Conservation (phyloP, 35 echinoderm and acorn worm species). For the Ophiothrix spiculata region DNA sequence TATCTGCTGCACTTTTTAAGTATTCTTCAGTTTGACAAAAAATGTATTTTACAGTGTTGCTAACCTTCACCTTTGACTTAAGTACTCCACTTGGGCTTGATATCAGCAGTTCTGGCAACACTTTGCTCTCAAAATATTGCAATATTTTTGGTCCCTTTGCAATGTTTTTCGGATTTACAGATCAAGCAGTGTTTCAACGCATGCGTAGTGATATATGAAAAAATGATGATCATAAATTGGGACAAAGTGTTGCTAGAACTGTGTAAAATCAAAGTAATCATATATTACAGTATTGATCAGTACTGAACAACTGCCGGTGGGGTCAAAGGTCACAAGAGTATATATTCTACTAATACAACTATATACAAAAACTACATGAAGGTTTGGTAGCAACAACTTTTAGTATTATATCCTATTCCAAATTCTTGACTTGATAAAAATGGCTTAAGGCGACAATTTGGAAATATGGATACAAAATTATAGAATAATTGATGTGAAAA, state of each 20-base stretch:
- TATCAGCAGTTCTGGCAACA: not conserved
- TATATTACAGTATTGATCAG: not conserved
- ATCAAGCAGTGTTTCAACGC: no score
- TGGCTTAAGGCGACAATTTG: no score
- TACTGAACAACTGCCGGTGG: constrained; percentile 10
- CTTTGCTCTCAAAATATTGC: not conserved
- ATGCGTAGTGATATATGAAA: no score
- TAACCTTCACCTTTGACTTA: not conserved
- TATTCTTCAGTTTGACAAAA: not conserved
- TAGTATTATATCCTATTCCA: not conserved
- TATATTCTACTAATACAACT: not conserved
- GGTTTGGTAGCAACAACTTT: constrained; percentile 1
- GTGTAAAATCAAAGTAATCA: no score
- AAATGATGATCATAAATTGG: no score
- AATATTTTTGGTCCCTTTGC: not conserved
- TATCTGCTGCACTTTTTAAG: not conserved
- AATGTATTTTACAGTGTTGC: not conserved
- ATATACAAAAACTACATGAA: not conserved
- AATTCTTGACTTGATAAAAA: no score
- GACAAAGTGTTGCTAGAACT: no score
- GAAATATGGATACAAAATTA: not conserved
- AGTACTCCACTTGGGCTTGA: not conserved
- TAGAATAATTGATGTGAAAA: not conserved
- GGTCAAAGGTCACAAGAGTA: not conserved
- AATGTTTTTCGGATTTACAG: not conserved